Evolutionary conservation across 2,113 vertebrate genomes (phyloP).

Genomic region (Polyodon spathula): DNA sequence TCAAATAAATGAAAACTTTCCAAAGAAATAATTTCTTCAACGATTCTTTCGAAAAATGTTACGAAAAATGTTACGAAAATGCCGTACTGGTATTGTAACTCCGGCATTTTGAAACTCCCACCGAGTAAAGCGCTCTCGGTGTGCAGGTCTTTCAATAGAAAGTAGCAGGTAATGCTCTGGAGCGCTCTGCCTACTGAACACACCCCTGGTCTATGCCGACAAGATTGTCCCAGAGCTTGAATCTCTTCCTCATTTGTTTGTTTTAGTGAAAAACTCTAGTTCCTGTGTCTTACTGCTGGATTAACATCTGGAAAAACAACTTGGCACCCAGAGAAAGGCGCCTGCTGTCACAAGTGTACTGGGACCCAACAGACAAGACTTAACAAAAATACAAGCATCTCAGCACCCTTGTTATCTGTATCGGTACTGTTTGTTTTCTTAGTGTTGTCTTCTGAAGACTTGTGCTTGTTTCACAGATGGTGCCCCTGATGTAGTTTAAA

Average conservation of each 20-base stretch:
- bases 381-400: constrained; percentile 40
- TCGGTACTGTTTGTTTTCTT: constrained; percentile 34
- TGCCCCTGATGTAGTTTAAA: neutral
- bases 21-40: no score
- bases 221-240: no score
- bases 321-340: constrained; percentile 63
- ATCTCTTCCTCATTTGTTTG: constrained; percentile 25
- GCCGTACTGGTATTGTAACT: no score
- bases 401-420: constrained; percentile 36
- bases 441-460: constrained; percentile 29
- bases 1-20: no score
- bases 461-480: constrained; percentile 10
- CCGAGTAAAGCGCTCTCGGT: no score
- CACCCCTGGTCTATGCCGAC: no score
- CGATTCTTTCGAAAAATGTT: no score
- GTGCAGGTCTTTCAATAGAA: no score
- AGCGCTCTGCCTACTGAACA: no score
- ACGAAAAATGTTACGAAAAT: no score
- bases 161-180: no score
- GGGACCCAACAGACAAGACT: constrained; percentile 34
- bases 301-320: constrained; percentile 82
- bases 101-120: no score
- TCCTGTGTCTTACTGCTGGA: constrained; percentile 52
- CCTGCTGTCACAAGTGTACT: constrained; percentile 55
- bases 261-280: constrained; percentile 47